phyloP scores from a whole-genome alignment of 2,113 vertebrate species.

The Tenrec ecaudatus region DNA sequence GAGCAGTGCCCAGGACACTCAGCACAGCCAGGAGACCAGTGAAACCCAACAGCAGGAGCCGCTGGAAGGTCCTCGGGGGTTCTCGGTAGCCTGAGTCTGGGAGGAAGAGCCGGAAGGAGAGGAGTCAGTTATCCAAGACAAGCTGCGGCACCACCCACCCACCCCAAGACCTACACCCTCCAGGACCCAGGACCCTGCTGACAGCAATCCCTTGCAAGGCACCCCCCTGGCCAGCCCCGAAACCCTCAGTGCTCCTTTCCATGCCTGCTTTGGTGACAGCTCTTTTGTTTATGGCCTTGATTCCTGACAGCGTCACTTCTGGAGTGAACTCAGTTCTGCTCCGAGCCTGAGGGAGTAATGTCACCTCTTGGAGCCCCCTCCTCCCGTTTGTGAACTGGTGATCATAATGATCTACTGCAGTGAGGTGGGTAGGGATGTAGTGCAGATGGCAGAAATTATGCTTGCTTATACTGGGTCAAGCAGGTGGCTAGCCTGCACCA shows the following conservation, averaged over 20 bases:
- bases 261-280: rapidly evolving
- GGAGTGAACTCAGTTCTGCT: rapidly evolving
- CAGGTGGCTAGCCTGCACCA: background rate
- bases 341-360: rapidly evolving
- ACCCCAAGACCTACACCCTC: background rate
- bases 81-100: conserved; percentile 79
- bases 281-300: too few relatives aligned
- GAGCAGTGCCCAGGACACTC: conserved; percentile 78
- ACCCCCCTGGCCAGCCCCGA: rapidly evolving
- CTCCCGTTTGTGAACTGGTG: rapidly evolving
- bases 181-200: background rate
- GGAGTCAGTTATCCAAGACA: conserved; percentile 43
- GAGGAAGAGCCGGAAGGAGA: conserved; percentile 27
- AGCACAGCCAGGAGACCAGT: conserved; percentile 69
- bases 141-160: background rate
- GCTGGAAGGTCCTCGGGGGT: conserved; percentile 1
- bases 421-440: background rate
- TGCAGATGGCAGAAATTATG: background rate
- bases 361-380: background rate
- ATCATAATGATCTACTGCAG: background rate
- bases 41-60: conserved; percentile 64
- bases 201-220: rapidly evolving
- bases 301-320: background rate
- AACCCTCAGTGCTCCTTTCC: too few relatives aligned
- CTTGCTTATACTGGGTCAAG: background rate